Conservation (phyloP, 2,113 vertebrate genomes). For the Phasianus colchicus region DNA sequence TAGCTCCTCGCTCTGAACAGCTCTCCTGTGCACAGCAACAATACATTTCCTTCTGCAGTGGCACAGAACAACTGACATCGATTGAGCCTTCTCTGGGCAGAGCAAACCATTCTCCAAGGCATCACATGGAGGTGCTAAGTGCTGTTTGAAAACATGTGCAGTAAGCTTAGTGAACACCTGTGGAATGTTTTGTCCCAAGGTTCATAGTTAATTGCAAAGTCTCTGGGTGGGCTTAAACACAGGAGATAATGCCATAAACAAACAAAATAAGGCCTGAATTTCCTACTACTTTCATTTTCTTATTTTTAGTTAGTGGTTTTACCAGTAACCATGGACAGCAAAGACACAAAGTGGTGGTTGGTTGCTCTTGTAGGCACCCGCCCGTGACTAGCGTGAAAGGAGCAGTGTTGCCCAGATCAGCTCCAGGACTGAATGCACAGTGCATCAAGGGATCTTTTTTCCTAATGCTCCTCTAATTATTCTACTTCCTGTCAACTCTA, state of each 20-base stretch:
- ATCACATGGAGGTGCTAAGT: fast-evolving
- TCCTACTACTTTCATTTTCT: not conserved
- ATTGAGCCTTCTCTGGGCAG: fast-evolving
- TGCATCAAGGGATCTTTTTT: not conserved
- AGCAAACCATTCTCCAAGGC: not conserved
- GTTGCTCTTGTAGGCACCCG: not conserved
- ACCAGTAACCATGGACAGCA: not conserved
- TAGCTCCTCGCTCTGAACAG: not conserved
- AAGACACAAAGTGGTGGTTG: not conserved
- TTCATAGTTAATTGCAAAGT: not conserved
- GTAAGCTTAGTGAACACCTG: fast-evolving
- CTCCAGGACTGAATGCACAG: not conserved
- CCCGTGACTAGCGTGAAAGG: not conserved
- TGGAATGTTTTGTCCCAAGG: fast-evolving
- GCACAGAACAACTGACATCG: fast-evolving
- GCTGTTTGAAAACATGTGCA: fast-evolving
- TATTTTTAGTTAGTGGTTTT: not conserved
- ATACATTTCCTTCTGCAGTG: not conserved
- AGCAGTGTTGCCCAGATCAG: not conserved
- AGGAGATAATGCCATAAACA: not conserved
- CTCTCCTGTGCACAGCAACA: not conserved
- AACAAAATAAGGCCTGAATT: not conserved
- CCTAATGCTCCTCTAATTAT: not conserved
- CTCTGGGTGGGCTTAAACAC: not conserved
- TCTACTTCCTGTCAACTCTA: not conserved